Evolutionary conservation across 2,797 vertebrate species (phyloP), one percentile per base, ranked within the genome.

Genomic region (Tapirus indicus): DNA sequence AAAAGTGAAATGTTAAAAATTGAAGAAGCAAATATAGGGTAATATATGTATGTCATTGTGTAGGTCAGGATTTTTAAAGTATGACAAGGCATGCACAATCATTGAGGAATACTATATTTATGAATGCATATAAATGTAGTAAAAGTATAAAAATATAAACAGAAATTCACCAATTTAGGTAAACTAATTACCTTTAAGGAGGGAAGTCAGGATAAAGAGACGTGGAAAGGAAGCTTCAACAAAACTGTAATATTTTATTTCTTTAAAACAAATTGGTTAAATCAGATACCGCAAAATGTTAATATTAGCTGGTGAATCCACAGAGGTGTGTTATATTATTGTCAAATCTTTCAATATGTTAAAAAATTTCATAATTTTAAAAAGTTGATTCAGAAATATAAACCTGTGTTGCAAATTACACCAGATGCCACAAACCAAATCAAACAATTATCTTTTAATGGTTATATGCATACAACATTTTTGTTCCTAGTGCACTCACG

Each of bases 341-440:
- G 60, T 92, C 23, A 20, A 47, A 80, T 49, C 21, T 64, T 84
- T 94, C 32, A 35, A 23, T 62, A 23, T 49, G 52, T 23, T 80
- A 54, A 47, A 72, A 82, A 94, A 60, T 84, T 78, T 79, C n/a
- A 60, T 75, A 84, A 80, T 75, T 93, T 64, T 1, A 77, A 60
- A 94, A 95, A 85, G 6, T 91, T 52, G 83, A 78, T 58, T 78
- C 7, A 32, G n/a, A 97, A 92, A 91, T 75, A 88, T 20, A 54
- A 91, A 49, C n/a, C 62, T 69, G 5, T 18, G 88, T 94, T 89
- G 64, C 12, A 84, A 94, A 96, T 68, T 87, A 9, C 9, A 87
- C 75, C 14, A 91, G 71, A 78, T 60, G 32, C 21, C 21, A 90
- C 11, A 88, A 94, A 75, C 7, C n/a, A 69, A 93, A 91, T 83